Conservation (phyloP, 92 coral and sea anemone genomes). For the Porites lobata region DNA sequence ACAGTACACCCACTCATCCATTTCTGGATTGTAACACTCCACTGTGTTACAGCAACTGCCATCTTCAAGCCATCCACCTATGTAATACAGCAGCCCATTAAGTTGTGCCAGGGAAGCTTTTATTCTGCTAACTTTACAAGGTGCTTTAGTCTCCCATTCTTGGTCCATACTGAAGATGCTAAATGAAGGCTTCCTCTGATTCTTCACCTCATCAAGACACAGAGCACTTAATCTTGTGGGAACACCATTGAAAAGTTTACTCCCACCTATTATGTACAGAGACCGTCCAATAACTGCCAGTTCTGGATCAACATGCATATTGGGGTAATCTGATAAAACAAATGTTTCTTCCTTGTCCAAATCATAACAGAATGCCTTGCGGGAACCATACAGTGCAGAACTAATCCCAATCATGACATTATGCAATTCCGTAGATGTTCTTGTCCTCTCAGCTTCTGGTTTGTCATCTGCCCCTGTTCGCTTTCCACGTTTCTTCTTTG, state of each 20-base stretch:
- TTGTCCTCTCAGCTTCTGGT: background rate
- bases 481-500: conserved; percentile 48
- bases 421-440: conserved; percentile 76
- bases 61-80: conserved; percentile 77
- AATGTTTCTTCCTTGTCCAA: conserved; percentile 67
- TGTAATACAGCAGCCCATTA: conserved; percentile 68
- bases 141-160: conserved; percentile 74
- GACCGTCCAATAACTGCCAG: conserved; percentile 69
- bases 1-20: conserved; percentile 68
- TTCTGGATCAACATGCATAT: conserved; percentile 65
- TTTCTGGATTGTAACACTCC: conserved; percentile 77
- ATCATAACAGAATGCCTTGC: conserved; percentile 83
- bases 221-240: conserved; percentile 64
- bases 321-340: conserved; percentile 64
- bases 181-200: conserved; percentile 13
- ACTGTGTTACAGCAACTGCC: conserved; percentile 67
- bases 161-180: conserved; percentile 13
- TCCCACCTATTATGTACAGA: conserved; percentile 82
- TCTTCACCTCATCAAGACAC: conserved; percentile 65
- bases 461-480: conserved; percentile 3
- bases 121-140: conserved; percentile 68
- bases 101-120: conserved; percentile 69
- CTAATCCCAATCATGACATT: conserved; percentile 72
- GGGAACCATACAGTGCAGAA: conserved; percentile 56
- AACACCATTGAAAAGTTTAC: conserved; percentile 61